Evolutionary conservation across 2,888 invertebrate genomes (phyloP), one percentile per base, ranked within the genome.

Genomic region (Phengaris arion): DNA sequence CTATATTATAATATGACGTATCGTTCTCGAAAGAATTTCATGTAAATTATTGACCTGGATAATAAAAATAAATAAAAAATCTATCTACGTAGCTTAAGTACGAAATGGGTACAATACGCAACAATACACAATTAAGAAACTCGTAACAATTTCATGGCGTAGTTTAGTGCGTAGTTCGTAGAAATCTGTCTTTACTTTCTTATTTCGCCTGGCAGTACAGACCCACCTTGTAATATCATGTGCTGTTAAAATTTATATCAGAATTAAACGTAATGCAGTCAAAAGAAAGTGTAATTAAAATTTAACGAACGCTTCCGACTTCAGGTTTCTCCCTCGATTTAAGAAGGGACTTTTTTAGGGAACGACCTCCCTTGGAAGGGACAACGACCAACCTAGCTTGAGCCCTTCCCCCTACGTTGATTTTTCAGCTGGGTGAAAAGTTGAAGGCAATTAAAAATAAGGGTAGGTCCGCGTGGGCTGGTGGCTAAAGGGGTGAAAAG

Each of bases 291-390:
- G 77, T 78, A 84, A 83, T 84, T 84, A 84, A 84, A 84, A 85
- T 85, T 57, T 9, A 83, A 84, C 82, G 84, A 85, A 85, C 83
- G 82, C 84, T 83, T 83, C 83, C 83, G 77, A 80, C 81, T 77
- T 80, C 79, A 81, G 82, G 81, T 80, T 84, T 86, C 85, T 82
- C 82, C 82, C 83, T 82, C 35, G 35, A 35, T 87, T 85, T 88
- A 89, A 90, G 87, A 87, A 83, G 83, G 84, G 85, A 77, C 77
- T 82, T 88, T 89, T 89, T 89, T 86, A 89, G 89, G 89, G 86
- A 84, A 82, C 83, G 78, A 79, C 77, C 76, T 77, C 82, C 81
- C 83, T 77, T 76, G 79, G 76, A 80, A 81, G 83, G 83, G 83
- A 81, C 79, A 76, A 46, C 77, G 75, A 75, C 89, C 85, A 85